Conservation (phyloP, 2,113 vertebrate species). For the Riparia riparia region DNA sequence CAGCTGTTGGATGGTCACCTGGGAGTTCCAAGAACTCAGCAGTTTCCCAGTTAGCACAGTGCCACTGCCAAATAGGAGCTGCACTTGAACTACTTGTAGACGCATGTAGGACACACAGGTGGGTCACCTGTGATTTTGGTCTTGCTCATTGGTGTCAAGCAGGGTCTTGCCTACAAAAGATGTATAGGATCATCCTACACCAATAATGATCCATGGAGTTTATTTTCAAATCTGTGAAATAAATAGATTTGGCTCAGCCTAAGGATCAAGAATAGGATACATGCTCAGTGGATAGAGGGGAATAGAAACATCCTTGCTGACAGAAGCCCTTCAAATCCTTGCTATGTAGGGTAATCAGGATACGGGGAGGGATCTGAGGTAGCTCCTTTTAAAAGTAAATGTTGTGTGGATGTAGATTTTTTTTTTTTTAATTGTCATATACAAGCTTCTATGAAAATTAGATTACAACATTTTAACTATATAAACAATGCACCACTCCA, state of each 20-base stretch:
- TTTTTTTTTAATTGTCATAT: neutral
- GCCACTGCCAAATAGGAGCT: neutral
- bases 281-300: neutral
- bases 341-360: neutral
- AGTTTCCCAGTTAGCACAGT: neutral
- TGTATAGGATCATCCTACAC: neutral
- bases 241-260: neutral
- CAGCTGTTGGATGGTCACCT: neutral
- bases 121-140: neutral
- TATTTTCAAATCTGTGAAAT: neutral
- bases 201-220: neutral
- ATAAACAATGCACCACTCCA: neutral
- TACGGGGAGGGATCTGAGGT: neutral
- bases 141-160: neutral
- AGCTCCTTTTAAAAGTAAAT: neutral
- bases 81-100: neutral
- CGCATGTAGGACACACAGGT: neutral
- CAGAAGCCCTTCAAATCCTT: neutral
- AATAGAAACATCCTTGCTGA: neutral
- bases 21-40: neutral
- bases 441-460: neutral
- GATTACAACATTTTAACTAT: neutral
- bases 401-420: neutral
- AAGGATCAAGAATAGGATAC: neutral
- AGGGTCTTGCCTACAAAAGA: neutral